These are phyloP conservation scores for Calliphora vomitoria DNA, from an alignment of 2,888 invertebrate species.

Conservation along the genomic window DNA sequence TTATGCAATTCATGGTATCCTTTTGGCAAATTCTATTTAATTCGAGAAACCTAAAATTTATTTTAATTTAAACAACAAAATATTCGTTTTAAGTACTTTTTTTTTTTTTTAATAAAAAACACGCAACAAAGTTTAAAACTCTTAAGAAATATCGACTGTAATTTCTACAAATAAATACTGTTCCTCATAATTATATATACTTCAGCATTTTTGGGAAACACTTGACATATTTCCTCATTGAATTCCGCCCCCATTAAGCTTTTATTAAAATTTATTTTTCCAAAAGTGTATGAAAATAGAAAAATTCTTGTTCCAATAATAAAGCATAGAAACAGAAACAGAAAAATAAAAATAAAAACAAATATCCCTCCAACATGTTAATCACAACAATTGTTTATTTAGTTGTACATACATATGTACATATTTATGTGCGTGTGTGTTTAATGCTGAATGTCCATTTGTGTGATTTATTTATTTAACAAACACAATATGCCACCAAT, in stretches of 20 bases:
- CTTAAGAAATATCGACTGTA: background rate
- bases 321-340: background rate
- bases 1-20: too few relatives aligned
- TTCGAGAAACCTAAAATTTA: too few relatives aligned
- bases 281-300: background rate
- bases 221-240: background rate
- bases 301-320: background rate
- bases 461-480: conserved; percentile 35
- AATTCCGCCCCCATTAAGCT: background rate
- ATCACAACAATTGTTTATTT: conserved; percentile 2
- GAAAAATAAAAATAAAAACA: too few relatives aligned
- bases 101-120: too few relatives aligned
- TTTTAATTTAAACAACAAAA: too few relatives aligned
- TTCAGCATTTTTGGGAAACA: background rate
- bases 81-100: too few relatives aligned
- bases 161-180: background rate
- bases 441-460: conserved; percentile 23
- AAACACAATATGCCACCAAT: conserved; percentile 23
- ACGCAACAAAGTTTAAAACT: background rate
- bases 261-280: background rate
- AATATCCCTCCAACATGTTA: background rate
- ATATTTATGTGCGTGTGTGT: background rate
- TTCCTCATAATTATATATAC: background rate
- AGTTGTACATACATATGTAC: background rate
- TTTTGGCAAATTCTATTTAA: too few relatives aligned